A percentile compares a stretch with the other conserved stretches of the same genome.
Evolutionary conservation across 2,888 invertebrate genomes (phyloP).

Genomic region (Drosophila quasianomalipes): DNA sequence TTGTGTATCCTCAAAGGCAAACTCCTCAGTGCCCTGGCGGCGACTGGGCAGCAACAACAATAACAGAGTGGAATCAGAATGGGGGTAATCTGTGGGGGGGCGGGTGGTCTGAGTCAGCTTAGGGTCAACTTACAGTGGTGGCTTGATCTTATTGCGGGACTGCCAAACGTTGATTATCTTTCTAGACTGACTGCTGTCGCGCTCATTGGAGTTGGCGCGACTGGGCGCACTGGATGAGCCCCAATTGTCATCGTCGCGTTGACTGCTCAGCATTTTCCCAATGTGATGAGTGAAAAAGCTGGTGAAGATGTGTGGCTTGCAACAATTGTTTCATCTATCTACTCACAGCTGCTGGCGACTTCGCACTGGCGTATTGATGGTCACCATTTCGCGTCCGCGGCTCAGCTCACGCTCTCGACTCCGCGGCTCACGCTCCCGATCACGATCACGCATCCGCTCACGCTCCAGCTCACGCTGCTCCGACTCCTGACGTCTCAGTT

Average conservation of each 20-base stretch:
- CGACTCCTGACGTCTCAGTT: constrained; percentile 51
- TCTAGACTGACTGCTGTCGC: constrained; percentile 78
- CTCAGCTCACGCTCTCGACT: constrained; percentile 74
- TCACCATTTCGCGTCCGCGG: constrained; percentile 70
- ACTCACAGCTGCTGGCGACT: constrained; percentile 79
- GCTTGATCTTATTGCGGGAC: constrained; percentile 60
- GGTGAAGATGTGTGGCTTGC: constrained; percentile 20
- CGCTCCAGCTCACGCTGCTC: constrained; percentile 53
- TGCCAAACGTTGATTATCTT: constrained; percentile 70
- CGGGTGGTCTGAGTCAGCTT: background rate
- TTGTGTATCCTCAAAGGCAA: constrained; percentile 69
- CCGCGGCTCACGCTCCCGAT: constrained; percentile 61
- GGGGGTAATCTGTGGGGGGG: background rate
- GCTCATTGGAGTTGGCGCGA: constrained; percentile 79
- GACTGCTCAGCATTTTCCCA: constrained; percentile 51
- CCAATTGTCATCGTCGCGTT: constrained; percentile 79
- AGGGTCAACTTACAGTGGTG: constrained; percentile 66
- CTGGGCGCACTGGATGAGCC: constrained; percentile 81
- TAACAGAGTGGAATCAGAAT: constrained; percentile 8
- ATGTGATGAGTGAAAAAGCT: constrained; percentile 41
- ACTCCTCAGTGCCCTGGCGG: constrained; percentile 79
- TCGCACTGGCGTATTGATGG: constrained; percentile 71
- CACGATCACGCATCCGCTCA: constrained; percentile 51
- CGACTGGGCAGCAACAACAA: constrained; percentile 51
- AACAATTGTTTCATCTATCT: background rate